Conservation (phyloP, 1,140 invertebrate species). For the Cataglyphis hispanica region DNA sequence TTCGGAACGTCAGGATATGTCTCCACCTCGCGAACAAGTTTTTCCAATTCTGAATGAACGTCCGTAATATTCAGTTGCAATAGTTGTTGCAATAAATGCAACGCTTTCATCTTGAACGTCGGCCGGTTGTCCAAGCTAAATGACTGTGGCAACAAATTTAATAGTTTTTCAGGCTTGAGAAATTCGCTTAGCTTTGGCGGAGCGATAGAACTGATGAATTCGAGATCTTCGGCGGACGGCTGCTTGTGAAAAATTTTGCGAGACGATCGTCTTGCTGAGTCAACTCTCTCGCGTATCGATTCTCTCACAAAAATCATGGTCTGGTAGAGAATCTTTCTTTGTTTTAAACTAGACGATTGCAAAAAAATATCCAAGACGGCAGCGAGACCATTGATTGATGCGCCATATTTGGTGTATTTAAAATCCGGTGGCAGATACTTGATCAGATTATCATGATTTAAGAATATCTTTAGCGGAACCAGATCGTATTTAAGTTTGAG, state of each 20-base stretch:
- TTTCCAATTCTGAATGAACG: slow-evolving; percentile 27
- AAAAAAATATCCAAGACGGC: slow-evolving; percentile 42
- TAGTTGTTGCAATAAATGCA: slow-evolving; percentile 38
- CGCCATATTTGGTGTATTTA: neutral
- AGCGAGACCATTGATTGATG: slow-evolving; percentile 28
- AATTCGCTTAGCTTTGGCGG: neutral
- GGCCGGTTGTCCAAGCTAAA: slow-evolving; percentile 20
- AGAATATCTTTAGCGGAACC: slow-evolving; percentile 52
- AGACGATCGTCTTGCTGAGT: neutral
- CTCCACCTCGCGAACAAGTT: slow-evolving; percentile 27
- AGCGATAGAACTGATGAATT: slow-evolving; percentile 9
- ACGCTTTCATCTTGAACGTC: slow-evolving; percentile 52
- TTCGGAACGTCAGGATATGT: slow-evolving; percentile 32
- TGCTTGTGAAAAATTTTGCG: neutral
- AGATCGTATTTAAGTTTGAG: slow-evolving; percentile 23
- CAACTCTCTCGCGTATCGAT: neutral
- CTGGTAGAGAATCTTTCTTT: neutral
- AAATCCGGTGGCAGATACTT: slow-evolving; percentile 42
- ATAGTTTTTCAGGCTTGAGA: slow-evolving; percentile 22
- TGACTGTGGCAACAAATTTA: slow-evolving; percentile 14
- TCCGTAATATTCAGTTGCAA: neutral
- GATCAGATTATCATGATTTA: slow-evolving; percentile 52
- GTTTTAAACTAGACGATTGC: neutral
- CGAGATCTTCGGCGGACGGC: slow-evolving; percentile 10
- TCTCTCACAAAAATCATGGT: slow-evolving; percentile 18